Evolutionary conservation across 2,888 invertebrate genomes (phyloP), one percentile per base, ranked within the genome.

Genomic region (Gymnosoma rotundatum): DNA sequence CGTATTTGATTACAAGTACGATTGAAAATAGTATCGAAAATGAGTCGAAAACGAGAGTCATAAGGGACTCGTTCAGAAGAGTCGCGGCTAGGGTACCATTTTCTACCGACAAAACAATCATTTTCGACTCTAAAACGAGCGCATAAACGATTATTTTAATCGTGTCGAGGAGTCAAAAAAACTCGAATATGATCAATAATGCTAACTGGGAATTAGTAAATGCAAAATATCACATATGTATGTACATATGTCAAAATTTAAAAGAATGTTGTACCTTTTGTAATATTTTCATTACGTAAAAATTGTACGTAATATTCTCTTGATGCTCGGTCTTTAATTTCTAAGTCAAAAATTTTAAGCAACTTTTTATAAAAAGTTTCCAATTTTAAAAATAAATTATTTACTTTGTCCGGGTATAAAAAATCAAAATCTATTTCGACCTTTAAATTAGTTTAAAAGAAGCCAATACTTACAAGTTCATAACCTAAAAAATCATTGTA

Each of bases 231-330:
- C 36, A 38, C n/a, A 18, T 54, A 54, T 21, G 16, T 42, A 42
- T 42, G 12, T 12, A 42, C 2, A 12, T 42, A 42, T 12, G 42
- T 42, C 21, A 48, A 32, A 18, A 58, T 70, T 45, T 70, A 7
- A 58, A 70, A 70, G n/a, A 70, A 58, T 18, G 54, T 42, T 58
- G 10, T 69, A 75, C 56, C 64, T 75, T 75, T 66, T 56, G 52
- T 54, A 75, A 75, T 75, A 75, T 56, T 75, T 66, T 58, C 58
- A 75, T 64, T 75, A 56, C 75, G 48, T 75, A 74, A 64, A 74
- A 56, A 74, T 74, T 74, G 64, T 56, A 74, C 42, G 74, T 74
- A 74, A 56, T 64, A 66, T 66, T 75, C 75, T 36, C 75, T 75
- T 66, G 75, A 75, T 76, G 66, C 38, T 50, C 64, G 64, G 25